A percentile compares a stretch with the other conserved stretches of the same genome.
Evolutionary conservation across 1,140 invertebrate species (phyloP).

Genomic region (Helicoverpa zea): DNA sequence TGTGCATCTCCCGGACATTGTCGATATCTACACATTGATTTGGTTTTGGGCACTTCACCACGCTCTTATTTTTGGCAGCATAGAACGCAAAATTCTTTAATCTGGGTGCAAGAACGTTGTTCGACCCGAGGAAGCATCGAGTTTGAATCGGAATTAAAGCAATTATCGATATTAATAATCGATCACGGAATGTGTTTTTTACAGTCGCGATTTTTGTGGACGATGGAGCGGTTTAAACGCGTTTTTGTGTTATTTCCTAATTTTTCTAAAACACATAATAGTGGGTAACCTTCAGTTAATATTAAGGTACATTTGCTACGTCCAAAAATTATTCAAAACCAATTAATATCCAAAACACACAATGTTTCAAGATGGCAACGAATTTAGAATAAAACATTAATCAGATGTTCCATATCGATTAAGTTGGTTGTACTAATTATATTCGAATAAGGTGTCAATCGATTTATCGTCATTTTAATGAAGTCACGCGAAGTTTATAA

Average conservation of each 20-base stretch:
- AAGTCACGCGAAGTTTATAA: conserved; percentile 50
- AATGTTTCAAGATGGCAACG: background rate
- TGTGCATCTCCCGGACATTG: conserved; percentile 76
- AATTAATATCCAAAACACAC: background rate
- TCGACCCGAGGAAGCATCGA: conserved; percentile 44
- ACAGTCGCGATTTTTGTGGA: background rate
- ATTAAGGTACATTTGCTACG: background rate
- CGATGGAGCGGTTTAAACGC: background rate
- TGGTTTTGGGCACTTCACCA: background rate
- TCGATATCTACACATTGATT: conserved; percentile 43
- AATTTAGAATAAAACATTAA: conserved; percentile 21
- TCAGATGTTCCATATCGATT: conserved; percentile 30
- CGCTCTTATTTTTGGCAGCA: background rate
- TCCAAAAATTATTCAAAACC: background rate
- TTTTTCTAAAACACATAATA: background rate
- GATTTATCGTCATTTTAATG: conserved; percentile 48
- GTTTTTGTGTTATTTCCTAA: background rate
- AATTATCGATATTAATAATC: conserved; percentile 49
- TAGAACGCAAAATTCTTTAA: conserved; percentile 2
- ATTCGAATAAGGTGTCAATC: conserved; percentile 48
- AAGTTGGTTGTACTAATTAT: conserved; percentile 36
- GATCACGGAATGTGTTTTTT: conserved; percentile 43
- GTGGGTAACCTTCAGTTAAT: background rate
- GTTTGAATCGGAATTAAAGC: conserved; percentile 48
- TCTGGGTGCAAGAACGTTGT: background rate